Evolutionary conservation across 2,113 vertebrate genomes (phyloP).

Genomic region (Vidua chalybeata): DNA sequence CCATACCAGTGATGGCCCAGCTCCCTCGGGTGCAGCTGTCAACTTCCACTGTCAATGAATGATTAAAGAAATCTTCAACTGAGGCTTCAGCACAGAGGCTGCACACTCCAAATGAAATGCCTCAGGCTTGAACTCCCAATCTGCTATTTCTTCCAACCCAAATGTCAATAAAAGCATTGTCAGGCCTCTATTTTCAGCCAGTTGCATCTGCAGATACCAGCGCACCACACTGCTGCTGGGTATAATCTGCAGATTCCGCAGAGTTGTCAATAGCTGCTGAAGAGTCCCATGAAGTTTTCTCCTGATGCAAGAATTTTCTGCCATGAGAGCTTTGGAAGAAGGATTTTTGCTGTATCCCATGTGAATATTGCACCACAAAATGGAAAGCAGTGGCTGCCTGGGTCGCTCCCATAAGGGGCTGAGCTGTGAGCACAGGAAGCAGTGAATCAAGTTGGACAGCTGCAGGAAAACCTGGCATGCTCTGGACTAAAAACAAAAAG

Average conservation of each 20-base stretch:
- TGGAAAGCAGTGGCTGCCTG: background rate
- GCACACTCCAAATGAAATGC: background rate
- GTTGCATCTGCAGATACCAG: background rate
- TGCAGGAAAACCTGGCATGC: conserved; percentile 3
- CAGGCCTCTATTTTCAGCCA: background rate
- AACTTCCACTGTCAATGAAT: conserved; percentile 43
- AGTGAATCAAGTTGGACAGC: conserved; percentile 47
- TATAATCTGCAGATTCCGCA: background rate
- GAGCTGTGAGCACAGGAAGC: conserved; percentile 27
- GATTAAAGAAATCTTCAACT: background rate
- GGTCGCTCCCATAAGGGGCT: background rate
- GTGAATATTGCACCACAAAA: background rate
- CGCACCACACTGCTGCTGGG: background rate
- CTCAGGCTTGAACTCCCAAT: background rate
- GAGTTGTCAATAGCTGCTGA: background rate
- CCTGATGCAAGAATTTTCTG: background rate
- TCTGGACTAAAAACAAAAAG: background rate
- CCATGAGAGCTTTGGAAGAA: background rate
- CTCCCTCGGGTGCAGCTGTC: background rate
- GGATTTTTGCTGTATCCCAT: background rate
- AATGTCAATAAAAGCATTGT: conserved; percentile 60
- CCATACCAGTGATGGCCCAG: background rate
- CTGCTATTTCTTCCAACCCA: conserved; percentile 24
- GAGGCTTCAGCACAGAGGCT: background rate
- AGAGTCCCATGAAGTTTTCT: background rate